Conservation (phyloP, 2,113 vertebrate species). For the Gasterosteus nipponicus region DNA sequence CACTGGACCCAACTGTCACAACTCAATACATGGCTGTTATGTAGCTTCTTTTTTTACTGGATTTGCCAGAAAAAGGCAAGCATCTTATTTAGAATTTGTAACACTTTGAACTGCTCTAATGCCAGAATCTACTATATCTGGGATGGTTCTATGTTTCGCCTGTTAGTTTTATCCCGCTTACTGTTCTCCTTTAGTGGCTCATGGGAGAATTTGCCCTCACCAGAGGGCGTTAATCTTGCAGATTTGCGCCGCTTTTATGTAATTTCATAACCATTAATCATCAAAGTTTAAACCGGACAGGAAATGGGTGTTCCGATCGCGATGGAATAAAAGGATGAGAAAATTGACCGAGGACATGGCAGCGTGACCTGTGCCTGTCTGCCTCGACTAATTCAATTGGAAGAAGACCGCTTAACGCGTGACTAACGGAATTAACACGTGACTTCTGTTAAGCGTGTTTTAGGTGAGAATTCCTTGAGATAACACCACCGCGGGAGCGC, state of each 20-base stretch:
- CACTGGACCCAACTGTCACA: background rate
- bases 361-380: constrained; percentile 23
- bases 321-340: constrained; percentile 38
- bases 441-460: constrained; percentile 7
- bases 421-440: constrained; percentile 4
- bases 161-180: background rate
- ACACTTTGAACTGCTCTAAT: background rate
- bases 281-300: constrained; percentile 47
- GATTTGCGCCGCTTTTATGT: constrained; percentile 38
- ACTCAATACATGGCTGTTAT: background rate
- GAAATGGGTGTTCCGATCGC: constrained; percentile 37
- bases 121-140: background rate
- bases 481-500: background rate
- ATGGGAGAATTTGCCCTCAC: constrained; percentile 35
- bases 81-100: background rate
- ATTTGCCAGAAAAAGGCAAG: background rate
- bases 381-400: background rate
- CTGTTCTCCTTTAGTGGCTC: constrained; percentile 7
- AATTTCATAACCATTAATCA: constrained; percentile 60
- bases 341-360: constrained; percentile 13
- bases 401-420: background rate
- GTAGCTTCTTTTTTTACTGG: background rate
- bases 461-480: background rate
- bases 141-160: background rate
- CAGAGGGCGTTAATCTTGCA: constrained; percentile 29